A percentile compares a stretch with the other conserved stretches of the same genome.
Evolutionary conservation across 2,797 vertebrate species (phyloP).

Genomic region (Tokudaia tokunoshimensis): DNA sequence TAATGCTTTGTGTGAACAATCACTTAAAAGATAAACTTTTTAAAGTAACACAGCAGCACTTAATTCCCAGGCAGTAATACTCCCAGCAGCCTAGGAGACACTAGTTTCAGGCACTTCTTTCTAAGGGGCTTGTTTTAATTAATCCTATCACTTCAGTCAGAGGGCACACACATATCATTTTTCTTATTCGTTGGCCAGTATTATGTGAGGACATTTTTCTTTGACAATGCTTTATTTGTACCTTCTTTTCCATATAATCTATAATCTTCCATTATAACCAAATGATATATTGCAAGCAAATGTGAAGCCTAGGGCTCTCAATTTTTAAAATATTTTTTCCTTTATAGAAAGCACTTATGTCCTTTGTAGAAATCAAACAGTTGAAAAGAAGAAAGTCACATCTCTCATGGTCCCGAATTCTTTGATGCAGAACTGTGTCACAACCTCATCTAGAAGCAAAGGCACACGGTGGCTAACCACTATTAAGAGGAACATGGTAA

Average conservation of each 20-base stretch:
- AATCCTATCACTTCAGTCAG: neutral
- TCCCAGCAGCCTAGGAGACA: neutral
- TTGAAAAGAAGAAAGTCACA: conserved; percentile 53
- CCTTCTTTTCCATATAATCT: neutral
- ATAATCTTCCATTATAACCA: neutral
- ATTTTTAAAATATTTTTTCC: neutral
- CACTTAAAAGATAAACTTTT: conserved; percentile 39
- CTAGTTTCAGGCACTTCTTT: neutral
- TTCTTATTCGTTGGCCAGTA: neutral
- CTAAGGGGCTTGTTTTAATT: conserved; percentile 7
- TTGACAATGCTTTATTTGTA: conserved; percentile 25
- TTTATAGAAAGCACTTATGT: conserved; percentile 38
- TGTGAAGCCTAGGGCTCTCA: neutral
- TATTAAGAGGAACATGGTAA: neutral
- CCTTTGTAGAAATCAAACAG: conserved; percentile 42
- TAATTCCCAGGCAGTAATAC: neutral
- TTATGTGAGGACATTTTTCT: neutral
- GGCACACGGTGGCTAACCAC: neutral
- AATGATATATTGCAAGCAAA: neutral
- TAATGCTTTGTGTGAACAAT: neutral
- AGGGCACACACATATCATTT: neutral
- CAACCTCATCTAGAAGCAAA: neutral
- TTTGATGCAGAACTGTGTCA: conserved; percentile 1
- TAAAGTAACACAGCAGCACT: neutral
- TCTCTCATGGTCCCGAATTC: neutral